phyloP scores from a whole-genome alignment of 2,888 invertebrate genomes.

The Leptura quadrifasciata region DNA sequence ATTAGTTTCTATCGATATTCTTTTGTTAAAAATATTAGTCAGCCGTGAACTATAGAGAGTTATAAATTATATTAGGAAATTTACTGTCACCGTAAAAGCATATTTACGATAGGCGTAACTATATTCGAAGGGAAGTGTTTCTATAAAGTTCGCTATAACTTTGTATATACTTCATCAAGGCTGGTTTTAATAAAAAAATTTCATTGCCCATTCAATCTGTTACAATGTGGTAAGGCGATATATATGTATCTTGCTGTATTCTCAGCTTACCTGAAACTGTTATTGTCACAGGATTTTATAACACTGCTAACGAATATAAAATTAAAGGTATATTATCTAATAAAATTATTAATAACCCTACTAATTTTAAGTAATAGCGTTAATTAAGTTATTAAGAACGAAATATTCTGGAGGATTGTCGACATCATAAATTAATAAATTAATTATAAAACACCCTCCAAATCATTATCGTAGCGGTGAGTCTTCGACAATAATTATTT shows the following conservation, averaged over 20 bases:
- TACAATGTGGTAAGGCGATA: neutral
- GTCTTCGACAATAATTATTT: too few species aligned
- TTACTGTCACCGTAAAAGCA: neutral
- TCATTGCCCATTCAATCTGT: neutral
- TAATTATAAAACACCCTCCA: too few species aligned
- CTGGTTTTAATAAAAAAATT: neutral
- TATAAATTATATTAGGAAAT: neutral
- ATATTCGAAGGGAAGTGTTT: neutral
- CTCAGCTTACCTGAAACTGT: neutral
- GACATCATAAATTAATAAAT: too few species aligned
- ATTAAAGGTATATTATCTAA: neutral
- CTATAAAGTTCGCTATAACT: neutral
- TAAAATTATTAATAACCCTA: neutral
- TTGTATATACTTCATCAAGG: conserved; percentile 4
- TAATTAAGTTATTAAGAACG: too few species aligned
- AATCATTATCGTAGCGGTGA: too few species aligned
- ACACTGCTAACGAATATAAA: neutral
- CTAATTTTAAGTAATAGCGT: too few species aligned
- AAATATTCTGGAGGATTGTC: too few species aligned
- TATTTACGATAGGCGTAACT: neutral
- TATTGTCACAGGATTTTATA: neutral
- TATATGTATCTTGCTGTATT: neutral
- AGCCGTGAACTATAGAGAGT: neutral
- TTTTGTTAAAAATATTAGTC: neutral
- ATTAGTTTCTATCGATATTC: neutral